phyloP scores from a whole-genome alignment of 2,113 vertebrate genomes.

The Dicentrarchus labrax region DNA sequence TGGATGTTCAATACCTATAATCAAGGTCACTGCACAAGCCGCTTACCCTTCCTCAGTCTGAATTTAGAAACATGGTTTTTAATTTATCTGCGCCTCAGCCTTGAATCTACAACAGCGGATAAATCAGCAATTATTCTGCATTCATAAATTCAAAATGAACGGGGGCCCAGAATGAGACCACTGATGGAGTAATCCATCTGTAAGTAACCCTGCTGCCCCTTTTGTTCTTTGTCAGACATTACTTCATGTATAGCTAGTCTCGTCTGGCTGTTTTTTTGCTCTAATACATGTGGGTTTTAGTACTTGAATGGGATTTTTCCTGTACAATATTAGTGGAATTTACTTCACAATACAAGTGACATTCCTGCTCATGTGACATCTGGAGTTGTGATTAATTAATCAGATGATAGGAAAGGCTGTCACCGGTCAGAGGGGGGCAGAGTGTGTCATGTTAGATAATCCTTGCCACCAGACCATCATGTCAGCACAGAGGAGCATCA shows the following conservation, averaged over 20 bases:
- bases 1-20: conserved; percentile 35
- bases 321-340: neutral
- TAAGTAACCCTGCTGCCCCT: neutral
- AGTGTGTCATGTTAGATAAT: conserved; percentile 62
- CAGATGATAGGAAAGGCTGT: conserved; percentile 39
- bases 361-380: conserved; percentile 34
- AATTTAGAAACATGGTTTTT: conserved; percentile 57
- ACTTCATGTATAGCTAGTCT: neutral
- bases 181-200: conserved; percentile 34
- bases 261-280: neutral
- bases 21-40: conserved; percentile 57
- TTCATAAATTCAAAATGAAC: conserved; percentile 47
- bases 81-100: conserved; percentile 30
- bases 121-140: conserved; percentile 50
- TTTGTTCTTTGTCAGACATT: conserved; percentile 26
- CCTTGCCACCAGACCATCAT: conserved; percentile 31
- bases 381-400: conserved; percentile 68
- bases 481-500: conserved; percentile 45
- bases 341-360: conserved; percentile 4
- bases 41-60: conserved; percentile 33
- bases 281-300: neutral
- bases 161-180: neutral
- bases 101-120: conserved; percentile 30
- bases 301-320: neutral
- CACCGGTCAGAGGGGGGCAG: conserved; percentile 33